Evolutionary conservation across 2,113 vertebrate species (phyloP).

Genomic region (Machaerirhynchus nigripectus): DNA sequence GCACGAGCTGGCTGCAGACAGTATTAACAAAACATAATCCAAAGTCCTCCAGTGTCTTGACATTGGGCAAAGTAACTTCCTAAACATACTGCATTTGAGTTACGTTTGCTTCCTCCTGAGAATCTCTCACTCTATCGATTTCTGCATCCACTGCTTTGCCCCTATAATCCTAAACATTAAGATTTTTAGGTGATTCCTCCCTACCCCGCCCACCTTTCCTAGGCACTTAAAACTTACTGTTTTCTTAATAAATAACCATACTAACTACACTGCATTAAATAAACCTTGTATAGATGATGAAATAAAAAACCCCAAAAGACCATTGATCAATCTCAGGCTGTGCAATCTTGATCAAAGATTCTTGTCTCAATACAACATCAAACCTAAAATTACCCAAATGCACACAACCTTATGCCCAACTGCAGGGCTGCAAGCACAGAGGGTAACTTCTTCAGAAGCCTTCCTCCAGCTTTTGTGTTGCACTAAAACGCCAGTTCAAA

Average conservation of each 20-base stretch:
- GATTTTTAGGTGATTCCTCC: slow-evolving; percentile 11
- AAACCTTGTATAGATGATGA: slow-evolving; percentile 28
- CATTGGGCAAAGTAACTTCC: not conserved
- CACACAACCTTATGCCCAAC: not conserved
- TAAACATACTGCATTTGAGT: not conserved
- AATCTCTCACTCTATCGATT: not conserved
- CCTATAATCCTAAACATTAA: slow-evolving; percentile 3
- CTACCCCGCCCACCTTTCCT: slow-evolving; percentile 6
- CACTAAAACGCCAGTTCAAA: not conserved
- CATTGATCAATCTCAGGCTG: not conserved
- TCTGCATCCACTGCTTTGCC: not conserved
- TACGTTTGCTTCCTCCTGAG: not conserved
- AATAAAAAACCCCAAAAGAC: not conserved
- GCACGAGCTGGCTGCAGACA: not conserved
- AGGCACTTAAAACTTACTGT: slow-evolving; percentile 74
- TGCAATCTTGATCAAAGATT: not conserved
- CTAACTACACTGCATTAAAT: slow-evolving; percentile 59
- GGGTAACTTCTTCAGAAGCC: not conserved
- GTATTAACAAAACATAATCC: not conserved
- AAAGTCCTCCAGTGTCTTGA: slow-evolving; percentile 45
- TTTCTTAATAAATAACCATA: slow-evolving; percentile 60
- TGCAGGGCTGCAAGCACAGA: not conserved
- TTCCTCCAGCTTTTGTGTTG: not conserved
- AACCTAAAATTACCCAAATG: not conserved
- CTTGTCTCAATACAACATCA: not conserved